Percentiles rank a stretch among this genome's conserved stretches.
Conservation (phyloP, 2,888 invertebrate genomes). For the Leptinotarsa rubiginosa region DNA sequence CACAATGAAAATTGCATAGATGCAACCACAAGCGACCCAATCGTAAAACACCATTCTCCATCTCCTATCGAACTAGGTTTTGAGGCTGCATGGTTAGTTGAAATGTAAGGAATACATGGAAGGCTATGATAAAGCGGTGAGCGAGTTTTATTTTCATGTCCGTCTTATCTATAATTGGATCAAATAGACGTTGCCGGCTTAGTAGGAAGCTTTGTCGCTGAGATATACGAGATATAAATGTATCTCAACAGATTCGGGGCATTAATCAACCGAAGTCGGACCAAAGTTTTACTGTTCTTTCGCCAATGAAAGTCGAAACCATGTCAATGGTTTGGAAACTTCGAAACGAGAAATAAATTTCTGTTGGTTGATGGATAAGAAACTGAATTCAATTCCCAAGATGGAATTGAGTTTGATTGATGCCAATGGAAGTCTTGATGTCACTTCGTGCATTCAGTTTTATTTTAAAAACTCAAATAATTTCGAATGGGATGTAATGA, state of each 20-base stretch:
- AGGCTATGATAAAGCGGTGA: conserved; percentile 52
- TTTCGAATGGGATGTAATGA: too few species aligned
- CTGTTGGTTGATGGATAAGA: not conserved
- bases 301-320: conserved; percentile 2
- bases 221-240: conserved; percentile 16
- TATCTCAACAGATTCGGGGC: not conserved
- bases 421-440: not conserved
- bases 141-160: conserved; percentile 60
- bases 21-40: not conserved
- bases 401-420: not conserved
- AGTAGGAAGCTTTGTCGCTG: conserved; percentile 19
- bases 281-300: conserved; percentile 12
- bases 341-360: not conserved
- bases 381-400: not conserved
- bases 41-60: not conserved
- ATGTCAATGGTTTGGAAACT: not conserved
- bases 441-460: not conserved
- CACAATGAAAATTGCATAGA: not conserved
- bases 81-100: conserved; percentile 50
- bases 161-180: conserved; percentile 61
- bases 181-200: conserved; percentile 54
- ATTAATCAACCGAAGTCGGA: conserved; percentile 8
- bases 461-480: not conserved
- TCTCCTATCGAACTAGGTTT: conserved; percentile 14
- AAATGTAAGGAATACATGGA: conserved; percentile 56